These are phyloP conservation scores for Phaedon cochleariae DNA, from an alignment of 2,888 invertebrate species.

Conservation along the genomic window DNA sequence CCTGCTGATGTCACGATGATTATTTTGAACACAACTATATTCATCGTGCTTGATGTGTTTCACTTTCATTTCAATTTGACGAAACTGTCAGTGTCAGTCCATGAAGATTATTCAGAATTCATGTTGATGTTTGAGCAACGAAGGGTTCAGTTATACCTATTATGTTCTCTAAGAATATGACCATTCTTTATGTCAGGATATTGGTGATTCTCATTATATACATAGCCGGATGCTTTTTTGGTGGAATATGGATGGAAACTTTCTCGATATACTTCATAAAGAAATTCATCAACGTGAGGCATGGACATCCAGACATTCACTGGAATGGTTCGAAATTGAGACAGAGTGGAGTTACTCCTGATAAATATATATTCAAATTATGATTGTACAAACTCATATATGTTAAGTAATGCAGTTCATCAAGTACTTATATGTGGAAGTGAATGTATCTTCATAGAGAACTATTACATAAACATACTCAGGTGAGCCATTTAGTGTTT, in stretches of 20 bases:
- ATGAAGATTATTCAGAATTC: background rate
- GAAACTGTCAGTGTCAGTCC: background rate
- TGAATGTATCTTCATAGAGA: too few relatives aligned
- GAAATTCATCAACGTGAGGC: background rate
- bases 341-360: background rate
- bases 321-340: background rate
- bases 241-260: background rate
- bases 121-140: too few relatives aligned
- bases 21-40: background rate
- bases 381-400: background rate
- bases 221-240: background rate
- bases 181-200: background rate
- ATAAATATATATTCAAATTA: background rate
- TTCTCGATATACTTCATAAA: background rate
- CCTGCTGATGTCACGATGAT: too few relatives aligned
- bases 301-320: background rate
- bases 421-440: too few relatives aligned
- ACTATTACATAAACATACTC: too few relatives aligned
- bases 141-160: background rate
- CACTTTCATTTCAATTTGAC: too few relatives aligned
- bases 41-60: too few relatives aligned
- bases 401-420: too few relatives aligned
- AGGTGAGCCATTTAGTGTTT: too few relatives aligned
- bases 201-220: background rate
- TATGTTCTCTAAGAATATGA: background rate